Evolutionary conservation across 2,797 vertebrate species (phyloP).

Genomic region (Crax fasciolata): DNA sequence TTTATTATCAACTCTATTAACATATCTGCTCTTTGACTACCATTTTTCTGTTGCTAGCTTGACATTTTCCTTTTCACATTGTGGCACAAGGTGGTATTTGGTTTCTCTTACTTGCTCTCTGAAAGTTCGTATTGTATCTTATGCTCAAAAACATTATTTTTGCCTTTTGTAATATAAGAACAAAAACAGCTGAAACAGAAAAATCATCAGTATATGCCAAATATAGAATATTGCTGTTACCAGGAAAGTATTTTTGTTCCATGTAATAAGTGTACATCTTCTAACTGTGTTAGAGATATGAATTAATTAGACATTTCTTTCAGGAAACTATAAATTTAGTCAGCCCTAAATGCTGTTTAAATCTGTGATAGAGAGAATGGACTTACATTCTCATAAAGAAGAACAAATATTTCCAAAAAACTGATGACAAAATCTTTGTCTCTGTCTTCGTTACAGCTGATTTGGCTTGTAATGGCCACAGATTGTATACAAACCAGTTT

Average conservation of each 20-base stretch:
- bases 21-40: not conserved
- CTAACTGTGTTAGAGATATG: not conserved
- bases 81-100: not conserved
- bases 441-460: conserved; percentile 13
- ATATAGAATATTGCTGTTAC: not conserved
- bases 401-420: conserved; percentile 26
- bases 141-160: not conserved
- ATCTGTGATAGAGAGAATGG: not conserved
- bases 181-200: not conserved
- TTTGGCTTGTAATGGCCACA: not conserved
- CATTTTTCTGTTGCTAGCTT: not conserved
- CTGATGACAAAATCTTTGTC: not conserved
- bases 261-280: not conserved
- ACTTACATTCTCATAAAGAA: not conserved
- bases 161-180: not conserved
- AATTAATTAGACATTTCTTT: conserved; percentile 21
- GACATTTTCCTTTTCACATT: not conserved
- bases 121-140: not conserved
- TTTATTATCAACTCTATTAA: not conserved
- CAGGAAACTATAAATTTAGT: not conserved
- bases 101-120: not conserved
- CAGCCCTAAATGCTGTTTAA: not conserved
- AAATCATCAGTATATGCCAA: not conserved
- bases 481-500: conserved; percentile 31
- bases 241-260: not conserved